A percentile compares a stretch with the other conserved stretches of the same genome.
phyloP scores from a whole-genome alignment of 2,888 invertebrate genomes.

The Phyllotreta cruciferae region DNA sequence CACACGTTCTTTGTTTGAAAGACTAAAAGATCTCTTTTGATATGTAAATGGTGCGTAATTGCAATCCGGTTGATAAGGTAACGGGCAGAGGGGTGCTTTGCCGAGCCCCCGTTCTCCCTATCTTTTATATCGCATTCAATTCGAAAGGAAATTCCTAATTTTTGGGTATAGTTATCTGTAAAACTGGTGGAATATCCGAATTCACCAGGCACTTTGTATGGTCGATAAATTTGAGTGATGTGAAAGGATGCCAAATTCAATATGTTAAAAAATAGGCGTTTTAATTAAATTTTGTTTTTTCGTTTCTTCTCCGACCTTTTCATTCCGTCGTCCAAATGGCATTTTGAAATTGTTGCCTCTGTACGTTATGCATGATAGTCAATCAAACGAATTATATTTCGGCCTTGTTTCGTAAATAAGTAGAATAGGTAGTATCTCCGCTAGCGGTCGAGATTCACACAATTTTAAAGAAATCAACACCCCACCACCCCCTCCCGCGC shows the following conservation, averaged over 20 bases:
- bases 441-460: too few relatives aligned
- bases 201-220: too few relatives aligned
- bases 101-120: background rate
- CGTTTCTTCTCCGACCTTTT: background rate
- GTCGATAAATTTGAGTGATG: too few relatives aligned
- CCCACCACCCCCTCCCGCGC: too few relatives aligned
- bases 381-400: conserved; percentile 9
- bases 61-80: conserved; percentile 43
- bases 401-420: too few relatives aligned
- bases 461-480: too few relatives aligned
- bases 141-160: conserved; percentile 8
- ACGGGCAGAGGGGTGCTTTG: conserved; percentile 23
- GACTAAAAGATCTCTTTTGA: conserved; percentile 53
- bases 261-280: too few relatives aligned
- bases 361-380: background rate
- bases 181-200: background rate
- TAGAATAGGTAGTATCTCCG: too few relatives aligned
- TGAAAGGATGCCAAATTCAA: too few relatives aligned
- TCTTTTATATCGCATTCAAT: conserved; percentile 5
- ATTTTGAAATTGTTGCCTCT: background rate
- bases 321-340: background rate
- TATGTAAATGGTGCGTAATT: conserved; percentile 54
- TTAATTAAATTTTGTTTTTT: background rate
- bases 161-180: background rate
- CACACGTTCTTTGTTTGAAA: conserved; percentile 44